Evolutionary conservation across 2,113 vertebrate genomes (phyloP).

Genomic region (Bos javanicus): DNA sequence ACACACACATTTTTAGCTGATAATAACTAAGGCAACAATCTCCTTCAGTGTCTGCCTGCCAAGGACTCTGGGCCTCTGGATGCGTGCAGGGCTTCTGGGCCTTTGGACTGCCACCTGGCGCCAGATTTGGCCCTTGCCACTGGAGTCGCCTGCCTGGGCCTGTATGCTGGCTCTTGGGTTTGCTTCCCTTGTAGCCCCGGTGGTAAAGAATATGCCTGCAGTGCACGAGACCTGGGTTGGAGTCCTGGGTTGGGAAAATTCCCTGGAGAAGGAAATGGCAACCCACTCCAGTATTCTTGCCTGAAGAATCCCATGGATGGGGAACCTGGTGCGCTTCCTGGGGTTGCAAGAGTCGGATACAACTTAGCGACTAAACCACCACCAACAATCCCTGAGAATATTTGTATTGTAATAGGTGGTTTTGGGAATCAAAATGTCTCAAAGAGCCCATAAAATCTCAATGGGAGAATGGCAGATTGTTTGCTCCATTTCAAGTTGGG

Average conservation of each 20-base stretch:
- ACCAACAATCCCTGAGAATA: not conserved
- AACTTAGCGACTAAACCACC: fast-evolving
- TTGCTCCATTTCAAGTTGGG: not conserved
- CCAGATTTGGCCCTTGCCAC: not conserved
- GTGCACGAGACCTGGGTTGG: not conserved
- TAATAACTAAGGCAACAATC: not conserved
- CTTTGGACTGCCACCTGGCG: not conserved
- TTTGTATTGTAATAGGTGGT: not conserved
- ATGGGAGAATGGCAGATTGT: not conserved
- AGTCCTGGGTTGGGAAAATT: not conserved
- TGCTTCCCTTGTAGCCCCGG: not conserved
- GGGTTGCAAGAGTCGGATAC: not conserved
- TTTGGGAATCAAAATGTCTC: not conserved
- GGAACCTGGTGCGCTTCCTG: not conserved
- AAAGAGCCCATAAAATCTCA: not conserved
- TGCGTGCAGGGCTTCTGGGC: not conserved
- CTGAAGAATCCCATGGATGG: not conserved
- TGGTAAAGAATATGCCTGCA: not conserved
- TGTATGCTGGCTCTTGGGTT: fast-evolving
- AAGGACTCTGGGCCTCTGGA: not conserved
- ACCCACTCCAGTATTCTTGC: not conserved
- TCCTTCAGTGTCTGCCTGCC: fast-evolving
- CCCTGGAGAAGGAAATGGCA: not conserved
- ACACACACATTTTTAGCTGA: not conserved
- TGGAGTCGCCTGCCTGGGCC: not conserved